Evolutionary conservation across 2,797 vertebrate genomes (phyloP).

Genomic region (Sebastes variabilis): DNA sequence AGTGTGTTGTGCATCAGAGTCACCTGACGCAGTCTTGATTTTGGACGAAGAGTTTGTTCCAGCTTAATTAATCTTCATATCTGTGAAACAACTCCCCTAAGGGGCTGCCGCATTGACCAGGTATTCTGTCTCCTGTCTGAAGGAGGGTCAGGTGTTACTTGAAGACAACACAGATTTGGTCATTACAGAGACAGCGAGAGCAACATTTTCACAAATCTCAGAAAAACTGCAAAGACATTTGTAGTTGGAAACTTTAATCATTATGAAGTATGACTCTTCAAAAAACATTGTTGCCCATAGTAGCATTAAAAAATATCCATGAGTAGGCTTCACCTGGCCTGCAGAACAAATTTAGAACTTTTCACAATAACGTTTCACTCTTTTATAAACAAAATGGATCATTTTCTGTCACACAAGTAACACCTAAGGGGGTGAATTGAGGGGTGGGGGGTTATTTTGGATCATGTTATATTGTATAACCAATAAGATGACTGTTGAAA

Average conservation of each 20-base stretch:
- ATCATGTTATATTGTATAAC: neutral
- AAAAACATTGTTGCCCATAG: neutral
- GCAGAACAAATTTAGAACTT: neutral
- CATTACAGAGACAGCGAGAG: neutral
- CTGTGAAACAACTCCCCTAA: neutral
- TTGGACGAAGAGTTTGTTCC: neutral
- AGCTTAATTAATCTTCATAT: slow-evolving; percentile 3
- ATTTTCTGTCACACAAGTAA: neutral
- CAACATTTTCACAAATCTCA: neutral
- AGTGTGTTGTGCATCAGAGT: slow-evolving; percentile 4
- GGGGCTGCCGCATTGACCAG: neutral
- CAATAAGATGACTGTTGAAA: neutral
- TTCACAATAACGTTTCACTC: neutral
- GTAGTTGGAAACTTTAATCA: neutral
- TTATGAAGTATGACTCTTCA: neutral
- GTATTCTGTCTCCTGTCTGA: slow-evolving; percentile 12
- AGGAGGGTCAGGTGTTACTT: neutral
- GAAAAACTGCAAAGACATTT: neutral
- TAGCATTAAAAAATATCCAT: neutral
- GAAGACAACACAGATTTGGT: neutral
- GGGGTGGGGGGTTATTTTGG: neutral
- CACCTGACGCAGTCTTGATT: neutral
- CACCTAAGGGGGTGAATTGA: neutral
- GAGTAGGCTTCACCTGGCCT: neutral
- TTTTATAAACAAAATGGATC: neutral